phyloP scores from a whole-genome alignment of 2,797 vertebrate genomes.

The Microctenopoma stevenorrisi region DNA sequence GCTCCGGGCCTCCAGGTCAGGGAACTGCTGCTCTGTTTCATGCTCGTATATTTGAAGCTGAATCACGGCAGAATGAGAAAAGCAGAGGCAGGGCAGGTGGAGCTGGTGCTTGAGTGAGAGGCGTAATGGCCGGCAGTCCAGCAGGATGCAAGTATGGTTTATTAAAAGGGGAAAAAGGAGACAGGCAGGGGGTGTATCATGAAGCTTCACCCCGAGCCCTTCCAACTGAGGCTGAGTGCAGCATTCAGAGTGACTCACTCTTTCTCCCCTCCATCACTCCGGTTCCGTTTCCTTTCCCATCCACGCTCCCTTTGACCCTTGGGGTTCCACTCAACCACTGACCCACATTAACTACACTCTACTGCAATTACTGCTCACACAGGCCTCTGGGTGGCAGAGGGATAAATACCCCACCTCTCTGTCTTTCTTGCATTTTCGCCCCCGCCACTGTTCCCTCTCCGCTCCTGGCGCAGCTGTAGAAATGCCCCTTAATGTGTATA shows the following conservation, averaged over 20 bases:
- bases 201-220: constrained; percentile 37
- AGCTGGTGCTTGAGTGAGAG: constrained; percentile 2
- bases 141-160: constrained; percentile 34
- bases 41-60: background rate
- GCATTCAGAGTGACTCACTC: constrained; percentile 30
- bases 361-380: constrained; percentile 62
- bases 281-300: constrained; percentile 8
- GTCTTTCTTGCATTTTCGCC: background rate
- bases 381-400: constrained; percentile 45
- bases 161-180: constrained; percentile 39
- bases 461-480: constrained; percentile 35
- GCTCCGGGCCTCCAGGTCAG: constrained; percentile 15
- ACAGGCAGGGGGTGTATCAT: constrained; percentile 12
- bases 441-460: background rate
- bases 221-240: constrained; percentile 33
- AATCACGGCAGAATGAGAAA: constrained; percentile 18
- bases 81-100: background rate
- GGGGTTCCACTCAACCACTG: constrained; percentile 54
- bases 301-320: constrained; percentile 41
- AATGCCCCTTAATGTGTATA: constrained; percentile 59
- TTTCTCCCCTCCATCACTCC: constrained; percentile 21
- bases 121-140: constrained; percentile 25
- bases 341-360: constrained; percentile 70
- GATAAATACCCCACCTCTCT: constrained; percentile 25
- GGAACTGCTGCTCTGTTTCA: constrained; percentile 11